Conservation (phyloP, 2,797 vertebrate genomes). For the Melanotaenia trifasciata region DNA sequence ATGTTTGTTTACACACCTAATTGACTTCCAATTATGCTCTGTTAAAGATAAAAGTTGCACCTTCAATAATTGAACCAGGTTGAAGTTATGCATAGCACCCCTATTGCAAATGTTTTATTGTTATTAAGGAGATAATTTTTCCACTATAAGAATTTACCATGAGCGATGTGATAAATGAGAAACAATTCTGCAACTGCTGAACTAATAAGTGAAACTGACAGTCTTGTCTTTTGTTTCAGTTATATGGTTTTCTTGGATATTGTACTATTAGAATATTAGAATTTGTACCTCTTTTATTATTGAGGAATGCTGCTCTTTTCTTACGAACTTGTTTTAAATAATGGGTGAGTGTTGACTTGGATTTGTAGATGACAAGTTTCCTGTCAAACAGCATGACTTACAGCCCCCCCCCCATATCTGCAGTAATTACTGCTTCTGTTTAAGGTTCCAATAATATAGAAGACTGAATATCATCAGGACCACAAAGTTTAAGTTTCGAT, state of each 20-base stretch:
- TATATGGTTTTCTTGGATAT: neutral
- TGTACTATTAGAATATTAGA: neutral
- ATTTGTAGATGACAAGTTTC: neutral
- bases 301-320: neutral
- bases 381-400: neutral
- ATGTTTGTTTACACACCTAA: constrained; percentile 64
- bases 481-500: neutral
- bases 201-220: constrained; percentile 6
- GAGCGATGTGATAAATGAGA: neutral
- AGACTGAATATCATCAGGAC: neutral
- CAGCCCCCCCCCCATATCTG: neutral
- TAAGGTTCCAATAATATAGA: constrained; percentile 12
- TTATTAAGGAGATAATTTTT: neutral
- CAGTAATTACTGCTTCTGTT: constrained; percentile 1
- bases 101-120: constrained; percentile 7
- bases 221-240: constrained; percentile 5
- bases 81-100: neutral
- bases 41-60: constrained; percentile 32
- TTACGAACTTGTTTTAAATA: neutral
- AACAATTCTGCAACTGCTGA: neutral
- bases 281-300: neutral
- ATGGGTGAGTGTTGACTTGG: neutral
- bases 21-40: constrained; percentile 54
- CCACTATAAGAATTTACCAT: neutral
- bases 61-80: constrained; percentile 26